Base-by-base conservation (phyloP, 2,888 invertebrate genomes). In the Nyleta sp. region DNA sequence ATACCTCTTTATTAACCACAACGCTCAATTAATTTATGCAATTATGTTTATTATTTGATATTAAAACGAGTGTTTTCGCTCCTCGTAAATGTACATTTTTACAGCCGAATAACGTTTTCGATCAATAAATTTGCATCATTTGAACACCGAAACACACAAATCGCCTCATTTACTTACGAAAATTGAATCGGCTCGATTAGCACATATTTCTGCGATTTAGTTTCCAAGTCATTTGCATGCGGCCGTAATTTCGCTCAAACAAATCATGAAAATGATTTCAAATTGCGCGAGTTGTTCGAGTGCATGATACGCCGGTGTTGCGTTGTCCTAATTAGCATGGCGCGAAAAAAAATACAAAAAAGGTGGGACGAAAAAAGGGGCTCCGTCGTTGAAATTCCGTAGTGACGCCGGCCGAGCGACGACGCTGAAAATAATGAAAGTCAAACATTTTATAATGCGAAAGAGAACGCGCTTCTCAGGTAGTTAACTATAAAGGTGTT, bases 361-460 rank as follows among this genome's bases (percentile, higher is more conserved):
- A 55, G 22, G 8, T 10, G 18, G 11, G 52, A 18, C 8, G n/a
- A n/a, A n/a, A n/a, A 40, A 53, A 33, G 7, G 8, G 2, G 18
- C 15, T 2, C 1, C 13, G n/a, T 64, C 31, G 64, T 52, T 62
- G 48, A 22, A 62, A 48, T 62, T 42, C 24, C 59, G 44, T 18
- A 31, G 33, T 15, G 4, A 35, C 17, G 52, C 33, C 24, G 52
- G 28, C n/a, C 46, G 46, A 22, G 31, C 38, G 35, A 35, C 35
- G 46, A 13, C 3, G 48, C 46, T 67, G 42, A 59, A 59, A 59
- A 59, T 59, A 70, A 70, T 70, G 70, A 70, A 70, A 70, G 70
- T 60, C 70, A 70, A 70, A 70, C 59, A 70, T 70, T 57, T 50
- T 70, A 70, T 60, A 70, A 60, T 60, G 42, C 59, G 33, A 59